Percentiles rank a stretch among this genome's conserved stretches.
Evolutionary conservation across 2,888 invertebrate genomes (phyloP).

Genomic region (Cinara cedri): DNA sequence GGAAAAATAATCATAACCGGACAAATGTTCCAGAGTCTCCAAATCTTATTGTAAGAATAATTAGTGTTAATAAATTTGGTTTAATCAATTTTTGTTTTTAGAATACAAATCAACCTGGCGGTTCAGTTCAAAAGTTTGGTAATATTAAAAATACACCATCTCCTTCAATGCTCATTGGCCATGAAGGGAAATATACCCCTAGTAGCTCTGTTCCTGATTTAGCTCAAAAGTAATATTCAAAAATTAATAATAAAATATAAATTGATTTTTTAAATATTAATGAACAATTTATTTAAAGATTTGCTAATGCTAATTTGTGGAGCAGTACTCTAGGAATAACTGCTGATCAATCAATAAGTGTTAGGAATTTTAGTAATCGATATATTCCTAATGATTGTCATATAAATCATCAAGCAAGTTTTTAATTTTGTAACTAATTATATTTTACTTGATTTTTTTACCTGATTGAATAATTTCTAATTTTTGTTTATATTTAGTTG

Average conservation of each 20-base stretch:
- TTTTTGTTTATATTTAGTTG: conserved; percentile 22
- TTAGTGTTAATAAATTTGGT: background rate
- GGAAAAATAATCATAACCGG: conserved; percentile 64
- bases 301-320: conserved; percentile 50
- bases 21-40: conserved; percentile 19
- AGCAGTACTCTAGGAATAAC: conserved; percentile 41
- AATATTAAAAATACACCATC: conserved; percentile 73
- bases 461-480: background rate
- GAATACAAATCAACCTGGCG: conserved; percentile 64
- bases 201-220: conserved; percentile 71
- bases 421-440: conserved; percentile 6
- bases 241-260: background rate
- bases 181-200: conserved; percentile 83
- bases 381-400: conserved; percentile 44
- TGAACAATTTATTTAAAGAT: background rate
- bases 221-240: conserved; percentile 65
- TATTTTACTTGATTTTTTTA: background rate
- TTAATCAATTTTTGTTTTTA: conserved; percentile 40
- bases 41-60: conserved; percentile 27
- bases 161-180: conserved; percentile 74
- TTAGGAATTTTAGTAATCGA: conserved; percentile 32
- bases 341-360: conserved; percentile 44
- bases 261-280: background rate
- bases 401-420: conserved; percentile 50
- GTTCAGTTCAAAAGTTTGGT: conserved; percentile 73